Evolutionary conservation across 2,888 invertebrate species (phyloP).

Genomic region (Ypsolopha scabrella): DNA sequence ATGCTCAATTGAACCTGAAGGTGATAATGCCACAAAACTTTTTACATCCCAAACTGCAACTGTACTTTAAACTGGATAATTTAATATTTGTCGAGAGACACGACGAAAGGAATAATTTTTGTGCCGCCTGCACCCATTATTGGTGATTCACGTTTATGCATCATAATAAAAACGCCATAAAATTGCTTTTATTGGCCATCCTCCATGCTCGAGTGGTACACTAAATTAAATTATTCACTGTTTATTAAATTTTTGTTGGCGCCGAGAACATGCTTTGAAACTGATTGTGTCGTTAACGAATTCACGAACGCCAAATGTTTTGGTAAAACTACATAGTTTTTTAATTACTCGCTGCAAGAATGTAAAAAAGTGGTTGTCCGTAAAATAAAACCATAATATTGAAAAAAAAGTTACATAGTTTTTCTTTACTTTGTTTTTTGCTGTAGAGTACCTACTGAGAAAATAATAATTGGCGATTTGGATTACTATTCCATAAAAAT

Average conservation of each 20-base stretch:
- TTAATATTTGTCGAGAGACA: constrained; percentile 33
- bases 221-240: constrained; percentile 62
- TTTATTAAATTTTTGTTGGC: constrained; percentile 65
- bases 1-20: too few relatives aligned
- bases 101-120: constrained; percentile 11
- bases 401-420: too few relatives aligned
- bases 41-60: neutral
- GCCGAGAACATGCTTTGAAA: constrained; percentile 45
- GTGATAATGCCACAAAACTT: neutral
- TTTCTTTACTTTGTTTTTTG: too few relatives aligned
- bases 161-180: constrained; percentile 66
- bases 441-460: too few relatives aligned
- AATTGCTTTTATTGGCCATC: constrained; percentile 62
- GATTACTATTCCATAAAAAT: too few relatives aligned
- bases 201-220: constrained; percentile 56
- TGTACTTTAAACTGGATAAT: constrained; percentile 10
- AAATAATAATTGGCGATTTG: too few relatives aligned
- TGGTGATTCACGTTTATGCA: constrained; percentile 62
- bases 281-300: constrained; percentile 39
- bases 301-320: constrained; percentile 38
- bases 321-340: neutral
- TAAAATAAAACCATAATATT: too few relatives aligned
- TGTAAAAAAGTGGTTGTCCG: too few relatives aligned
- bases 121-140: constrained; percentile 8
- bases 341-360: neutral